phyloP scores from a whole-genome alignment of 2,888 invertebrate species.

The Drosophila affinis region DNA sequence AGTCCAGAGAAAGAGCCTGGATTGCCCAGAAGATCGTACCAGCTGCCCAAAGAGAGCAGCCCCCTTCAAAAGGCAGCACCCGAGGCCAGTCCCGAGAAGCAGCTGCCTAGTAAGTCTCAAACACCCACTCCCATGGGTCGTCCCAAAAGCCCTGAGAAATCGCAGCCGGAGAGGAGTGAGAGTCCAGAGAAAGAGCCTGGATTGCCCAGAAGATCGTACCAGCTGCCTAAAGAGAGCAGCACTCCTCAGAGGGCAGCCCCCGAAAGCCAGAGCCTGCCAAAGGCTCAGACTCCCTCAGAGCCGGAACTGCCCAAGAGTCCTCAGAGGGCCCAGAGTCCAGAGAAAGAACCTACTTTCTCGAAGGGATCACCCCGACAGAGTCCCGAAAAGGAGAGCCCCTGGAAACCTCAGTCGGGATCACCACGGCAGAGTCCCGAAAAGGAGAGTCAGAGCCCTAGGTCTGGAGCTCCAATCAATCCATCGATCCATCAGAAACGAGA shows the following conservation, averaged over 20 bases:
- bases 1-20: slow-evolving; percentile 18
- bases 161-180: neutral
- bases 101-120: neutral
- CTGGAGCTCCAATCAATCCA: neutral
- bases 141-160: neutral
- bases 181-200: slow-evolving; percentile 19
- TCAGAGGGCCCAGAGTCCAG: slow-evolving; percentile 12
- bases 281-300: neutral
- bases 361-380: slow-evolving; percentile 8
- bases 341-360: neutral
- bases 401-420: neutral
- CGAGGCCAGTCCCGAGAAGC: neutral
- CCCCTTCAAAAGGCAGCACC: neutral
- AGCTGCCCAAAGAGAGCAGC: neutral
- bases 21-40: neutral
- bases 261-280: neutral
- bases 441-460: neutral
- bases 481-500: slow-evolving; percentile 38
- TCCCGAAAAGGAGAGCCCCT: slow-evolving; percentile 25
- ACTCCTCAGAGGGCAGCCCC: neutral
- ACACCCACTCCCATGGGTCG: neutral
- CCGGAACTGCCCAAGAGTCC: neutral
- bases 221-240: neutral
- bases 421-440: slow-evolving; percentile 31
- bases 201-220: neutral